phyloP scores from a whole-genome alignment of 1,140 invertebrate species.

The Spodoptera litura region DNA sequence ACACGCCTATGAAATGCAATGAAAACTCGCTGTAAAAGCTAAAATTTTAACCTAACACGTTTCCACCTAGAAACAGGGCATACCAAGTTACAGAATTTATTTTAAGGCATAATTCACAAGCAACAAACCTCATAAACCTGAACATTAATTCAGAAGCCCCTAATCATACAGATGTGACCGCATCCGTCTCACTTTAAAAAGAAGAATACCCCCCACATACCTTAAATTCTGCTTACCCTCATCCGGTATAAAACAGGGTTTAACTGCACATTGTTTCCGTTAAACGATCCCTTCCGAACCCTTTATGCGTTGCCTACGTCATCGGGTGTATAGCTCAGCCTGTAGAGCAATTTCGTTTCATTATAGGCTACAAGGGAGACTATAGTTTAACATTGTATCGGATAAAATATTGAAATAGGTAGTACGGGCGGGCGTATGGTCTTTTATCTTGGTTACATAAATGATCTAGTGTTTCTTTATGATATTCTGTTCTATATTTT shows the following conservation, averaged over 20 bases:
- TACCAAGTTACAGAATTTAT: not conserved
- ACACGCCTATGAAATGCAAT: no score
- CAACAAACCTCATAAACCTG: not conserved
- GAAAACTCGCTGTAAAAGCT: no score
- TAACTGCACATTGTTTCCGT: constrained; percentile 40
- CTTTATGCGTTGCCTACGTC: constrained; percentile 44
- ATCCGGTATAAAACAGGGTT: constrained; percentile 30
- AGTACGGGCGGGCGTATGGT: not conserved
- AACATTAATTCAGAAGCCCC: not conserved
- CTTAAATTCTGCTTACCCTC: constrained; percentile 1
- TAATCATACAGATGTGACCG: not conserved
- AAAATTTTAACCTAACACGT: no score
- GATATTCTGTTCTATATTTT: no score
- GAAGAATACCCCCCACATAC: constrained; percentile 24
- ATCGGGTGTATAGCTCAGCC: constrained; percentile 4
- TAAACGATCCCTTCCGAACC: constrained; percentile 37
- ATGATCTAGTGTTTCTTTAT: not conserved
- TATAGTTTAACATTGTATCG: not conserved
- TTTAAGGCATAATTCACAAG: not conserved
- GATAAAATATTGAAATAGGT: not conserved
- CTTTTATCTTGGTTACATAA: not conserved
- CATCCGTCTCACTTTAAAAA: constrained; percentile 9
- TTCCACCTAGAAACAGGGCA: no score
- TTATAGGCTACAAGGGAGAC: not conserved
- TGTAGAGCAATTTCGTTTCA: constrained; percentile 30